Evolutionary conservation across 2,113 vertebrate genomes (phyloP).

Genomic region (Gavia stellata): DNA sequence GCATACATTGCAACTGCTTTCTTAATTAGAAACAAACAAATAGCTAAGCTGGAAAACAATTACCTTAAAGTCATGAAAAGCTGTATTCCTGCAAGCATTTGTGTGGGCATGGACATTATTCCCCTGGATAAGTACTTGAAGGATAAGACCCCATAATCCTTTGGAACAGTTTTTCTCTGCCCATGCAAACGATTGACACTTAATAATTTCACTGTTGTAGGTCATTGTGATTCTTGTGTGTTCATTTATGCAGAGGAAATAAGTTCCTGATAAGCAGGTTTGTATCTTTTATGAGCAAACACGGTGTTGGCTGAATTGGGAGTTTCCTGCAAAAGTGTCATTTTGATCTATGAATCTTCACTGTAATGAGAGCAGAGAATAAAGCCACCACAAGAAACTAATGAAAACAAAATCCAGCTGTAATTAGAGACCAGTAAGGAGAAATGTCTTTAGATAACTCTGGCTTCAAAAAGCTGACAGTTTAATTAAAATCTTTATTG

Average conservation of each 20-base stretch:
- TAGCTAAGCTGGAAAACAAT: neutral
- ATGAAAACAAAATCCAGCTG: conserved; percentile 63
- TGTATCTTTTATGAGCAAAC: neutral
- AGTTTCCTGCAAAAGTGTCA: conserved; percentile 8
- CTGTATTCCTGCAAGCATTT: neutral
- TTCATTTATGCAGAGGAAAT: neutral
- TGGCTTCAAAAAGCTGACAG: conserved; percentile 44
- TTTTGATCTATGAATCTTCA: conserved; percentile 39
- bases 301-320: neutral
- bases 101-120: neutral
- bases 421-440: conserved; percentile 43
- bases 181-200: neutral
- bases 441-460: conserved; percentile 37
- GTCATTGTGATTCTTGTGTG: neutral
- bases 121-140: neutral
- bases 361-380: conserved; percentile 51
- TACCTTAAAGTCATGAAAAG: neutral
- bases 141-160: neutral
- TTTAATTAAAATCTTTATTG: conserved; percentile 66
- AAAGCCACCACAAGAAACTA: conserved; percentile 38
- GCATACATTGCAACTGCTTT: neutral
- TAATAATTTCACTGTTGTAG: neutral
- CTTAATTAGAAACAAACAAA: neutral
- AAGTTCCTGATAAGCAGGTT: conserved; percentile 12
- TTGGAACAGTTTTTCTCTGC: neutral